Evolutionary conservation across 2,888 invertebrate genomes (phyloP), one percentile per base, ranked within the genome.

Genomic region (Theretra japonica): DNA sequence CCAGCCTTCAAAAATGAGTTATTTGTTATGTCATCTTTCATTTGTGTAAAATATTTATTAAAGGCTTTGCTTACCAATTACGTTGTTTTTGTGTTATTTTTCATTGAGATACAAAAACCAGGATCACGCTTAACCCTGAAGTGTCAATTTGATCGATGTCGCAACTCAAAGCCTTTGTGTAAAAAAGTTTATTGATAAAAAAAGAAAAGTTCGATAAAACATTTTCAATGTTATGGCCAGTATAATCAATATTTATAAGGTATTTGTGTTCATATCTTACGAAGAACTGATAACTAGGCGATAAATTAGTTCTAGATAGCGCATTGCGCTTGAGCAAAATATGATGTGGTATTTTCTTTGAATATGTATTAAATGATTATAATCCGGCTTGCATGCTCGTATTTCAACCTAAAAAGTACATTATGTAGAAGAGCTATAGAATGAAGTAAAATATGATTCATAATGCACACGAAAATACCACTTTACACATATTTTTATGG

Each of bases 231-330:
- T 65, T 65, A 48, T 48, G 65, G 65, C 65, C 65, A 25, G 41
- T 19, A 23, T 48, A 48, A 65, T 65, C 65, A 65, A 48, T 65
- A 48, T 21, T 23, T 70, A 50, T 25, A 50, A 17, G 8, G 71
- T 30, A 65, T 53, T 65, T 62, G 30, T 71, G 71, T 53, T 53
- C 19, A 78, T 74, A 65, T 57, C 21, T 68, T 57, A n/a, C 23
- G n/a, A 59, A 41, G 58, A 11, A 73, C 68, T 58, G 62, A 72
- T 73, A 73, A 60, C 30, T 4, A 17, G 21, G 41, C 48, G 65
- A 65, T 65, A 65, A 65, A 17, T 48, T 5, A 41, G 6, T 53
- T 53, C n/a, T 53, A 21, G 65, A 17, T 17, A 23, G 21, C 41
- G 48, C 41, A 41, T 21, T 21, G 59, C 28, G 28, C 28, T n/a